phyloP scores from a whole-genome alignment of 1,140 invertebrate species.

The Drosophila malerkotliana region DNA sequence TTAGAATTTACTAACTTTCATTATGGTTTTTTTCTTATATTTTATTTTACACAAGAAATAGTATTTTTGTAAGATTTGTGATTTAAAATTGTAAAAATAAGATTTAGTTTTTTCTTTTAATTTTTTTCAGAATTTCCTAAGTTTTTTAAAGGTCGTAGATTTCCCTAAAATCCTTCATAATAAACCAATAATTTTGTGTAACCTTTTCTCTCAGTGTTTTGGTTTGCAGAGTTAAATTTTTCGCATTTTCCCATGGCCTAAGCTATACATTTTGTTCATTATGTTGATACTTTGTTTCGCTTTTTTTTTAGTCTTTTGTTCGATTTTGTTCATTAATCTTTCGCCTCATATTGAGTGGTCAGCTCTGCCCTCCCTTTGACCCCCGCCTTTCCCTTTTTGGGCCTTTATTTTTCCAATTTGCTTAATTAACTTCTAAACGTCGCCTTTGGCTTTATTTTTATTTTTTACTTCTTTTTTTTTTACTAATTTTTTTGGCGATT shows the following conservation, averaged over 20 bases:
- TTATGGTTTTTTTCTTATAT: background rate
- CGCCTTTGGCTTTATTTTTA: constrained; percentile 61
- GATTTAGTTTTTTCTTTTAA: too few species aligned
- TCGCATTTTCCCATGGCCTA: constrained; percentile 34
- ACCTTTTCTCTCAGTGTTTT: background rate
- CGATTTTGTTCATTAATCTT: constrained; percentile 67
- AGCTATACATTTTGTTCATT: constrained; percentile 13
- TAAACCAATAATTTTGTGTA: background rate
- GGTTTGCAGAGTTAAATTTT: background rate
- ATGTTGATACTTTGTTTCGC: constrained; percentile 21
- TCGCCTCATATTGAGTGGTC: constrained; percentile 43
- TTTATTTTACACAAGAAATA: too few species aligned
- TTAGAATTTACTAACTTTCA: background rate
- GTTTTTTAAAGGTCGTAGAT: too few species aligned
- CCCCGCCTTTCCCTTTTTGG: constrained; percentile 10
- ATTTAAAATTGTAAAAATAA: too few species aligned
- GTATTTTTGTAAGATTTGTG: too few species aligned
- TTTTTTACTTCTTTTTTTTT: constrained; percentile 8
- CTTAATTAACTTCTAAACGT: constrained; percentile 82
- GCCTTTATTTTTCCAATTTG: constrained; percentile 69
- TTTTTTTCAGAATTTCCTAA: too few species aligned
- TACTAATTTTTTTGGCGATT: constrained; percentile 14
- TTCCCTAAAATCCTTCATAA: too few species aligned
- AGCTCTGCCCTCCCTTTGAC: constrained; percentile 11
- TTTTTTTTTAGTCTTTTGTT: constrained; percentile 28